Percentiles rank a stretch among this genome's conserved stretches.
Evolutionary conservation across 2,113 vertebrate species (phyloP).

Genomic region (Paradisaea rubra): DNA sequence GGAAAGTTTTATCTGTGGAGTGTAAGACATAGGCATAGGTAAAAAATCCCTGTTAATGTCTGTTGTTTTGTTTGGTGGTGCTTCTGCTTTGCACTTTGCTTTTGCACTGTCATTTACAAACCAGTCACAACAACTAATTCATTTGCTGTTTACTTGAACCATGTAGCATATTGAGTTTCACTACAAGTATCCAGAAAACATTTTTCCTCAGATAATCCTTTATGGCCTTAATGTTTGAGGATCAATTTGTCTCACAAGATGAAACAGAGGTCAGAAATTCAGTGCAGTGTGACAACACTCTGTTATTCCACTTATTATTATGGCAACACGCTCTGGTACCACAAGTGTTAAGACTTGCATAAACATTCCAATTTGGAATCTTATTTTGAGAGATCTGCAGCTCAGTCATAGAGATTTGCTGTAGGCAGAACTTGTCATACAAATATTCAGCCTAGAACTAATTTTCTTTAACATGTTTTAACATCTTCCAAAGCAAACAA

Average conservation of each 20-base stretch:
- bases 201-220: background rate
- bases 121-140: background rate
- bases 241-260: conserved; percentile 3
- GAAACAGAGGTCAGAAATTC: background rate
- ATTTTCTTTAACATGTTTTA: conserved; percentile 49
- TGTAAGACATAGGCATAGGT: background rate
- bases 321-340: background rate
- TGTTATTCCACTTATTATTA: background rate
- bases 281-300: background rate
- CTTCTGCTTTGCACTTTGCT: background rate
- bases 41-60: background rate
- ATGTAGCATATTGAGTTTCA: background rate
- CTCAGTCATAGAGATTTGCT: conserved; percentile 29
- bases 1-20: background rate
- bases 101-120: background rate
- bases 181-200: background rate
- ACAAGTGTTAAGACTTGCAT: conserved; percentile 16
- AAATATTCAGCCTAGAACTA: conserved; percentile 39
- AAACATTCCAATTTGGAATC: conserved; percentile 15
- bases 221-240: background rate
- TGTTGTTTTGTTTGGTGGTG: background rate
- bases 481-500: conserved; percentile 51
- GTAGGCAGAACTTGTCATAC: conserved; percentile 51
- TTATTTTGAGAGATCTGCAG: background rate
- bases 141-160: background rate